Evolutionary conservation across 23 tunicate genomes (phyloP).

Genomic region (Pegea sp.): DNA sequence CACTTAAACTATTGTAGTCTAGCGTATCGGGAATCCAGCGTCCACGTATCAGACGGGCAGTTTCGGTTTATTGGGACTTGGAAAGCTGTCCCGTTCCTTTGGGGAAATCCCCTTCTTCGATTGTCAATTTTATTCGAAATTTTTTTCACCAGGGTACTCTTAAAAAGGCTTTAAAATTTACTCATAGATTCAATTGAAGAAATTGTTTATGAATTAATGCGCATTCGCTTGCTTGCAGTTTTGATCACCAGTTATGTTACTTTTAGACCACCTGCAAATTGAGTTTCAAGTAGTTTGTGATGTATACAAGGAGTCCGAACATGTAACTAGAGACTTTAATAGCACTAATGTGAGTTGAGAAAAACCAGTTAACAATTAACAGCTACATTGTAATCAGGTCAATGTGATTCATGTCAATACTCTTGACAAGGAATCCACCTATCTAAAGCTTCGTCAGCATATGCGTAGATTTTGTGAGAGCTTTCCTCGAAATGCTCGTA

Average conservation of each 20-base stretch:
- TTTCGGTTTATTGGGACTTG: conserved; percentile 86
- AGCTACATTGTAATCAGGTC: conserved; percentile 31
- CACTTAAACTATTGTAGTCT: no score
- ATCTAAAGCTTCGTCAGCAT: conserved; percentile 65
- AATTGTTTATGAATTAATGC: no score
- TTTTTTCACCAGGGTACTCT: conserved; percentile 28
- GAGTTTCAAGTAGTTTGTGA: conserved; percentile 89
- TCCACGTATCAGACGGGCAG: no score
- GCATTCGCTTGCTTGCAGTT: no score
- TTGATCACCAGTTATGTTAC: no score
- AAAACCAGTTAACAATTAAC: neutral
- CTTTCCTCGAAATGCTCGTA: conserved; percentile 59
- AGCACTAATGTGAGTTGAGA: conserved; percentile 36
- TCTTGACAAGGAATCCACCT: conserved; percentile 64
- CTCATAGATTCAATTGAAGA: neutral
- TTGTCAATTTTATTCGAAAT: conserved; percentile 47
- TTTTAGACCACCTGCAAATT: conserved; percentile 31
- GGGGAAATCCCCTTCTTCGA: conserved; percentile 41
- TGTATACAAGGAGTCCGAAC: conserved; percentile 46
- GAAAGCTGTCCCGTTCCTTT: conserved; percentile 76
- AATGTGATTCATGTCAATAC: conserved; percentile 77
- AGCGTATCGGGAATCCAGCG: no score
- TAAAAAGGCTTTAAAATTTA: neutral
- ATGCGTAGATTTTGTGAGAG: conserved; percentile 53
- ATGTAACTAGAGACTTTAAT: conserved; percentile 57